Base-by-base conservation (phyloP, 2,797 vertebrate genomes). In the Pempheris klunzingeri region DNA sequence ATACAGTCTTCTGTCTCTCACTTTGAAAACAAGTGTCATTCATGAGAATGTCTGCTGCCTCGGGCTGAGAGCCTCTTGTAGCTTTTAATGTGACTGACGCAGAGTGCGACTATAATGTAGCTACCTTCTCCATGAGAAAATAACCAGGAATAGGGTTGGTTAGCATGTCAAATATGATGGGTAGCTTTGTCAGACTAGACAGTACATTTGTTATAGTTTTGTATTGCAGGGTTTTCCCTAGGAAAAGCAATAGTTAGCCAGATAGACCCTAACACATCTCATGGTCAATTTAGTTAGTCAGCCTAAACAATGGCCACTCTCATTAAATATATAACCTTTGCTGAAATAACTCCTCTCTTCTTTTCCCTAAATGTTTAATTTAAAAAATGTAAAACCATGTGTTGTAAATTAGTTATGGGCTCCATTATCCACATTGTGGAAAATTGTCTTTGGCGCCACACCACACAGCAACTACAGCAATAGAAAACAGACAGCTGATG, bases 11-110 rank as follows among this genome's bases (percentile, higher is more conserved):
- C 47, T 44, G 50, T 73, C 77, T 59, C 54, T 69, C 26, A 61
- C 39, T 83, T 54, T 80, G 20, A 67, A 78, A 71, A 62, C 54
- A 1, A 9, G 18, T 55, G 39, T 79, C 79, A 63, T 69, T 70
- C 44, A 65, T 26, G 30, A 63, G 63, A 70, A 18, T 50, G 22
- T 63, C 47, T n/a, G 55, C 69, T 38, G 60, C 73, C 81, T 70
- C n/a, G 0, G 59, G 58, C 28, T 41, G 3, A 28, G 32, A 58
- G 74, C 22, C 28, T 61, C 50, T 39, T 30, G 18, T 54, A 55
- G 30, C 20, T 46, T 70, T 77, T 71, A 47, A 49, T 57, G 15
- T 44, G 44, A 67, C 11, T 61, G 58, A 55, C 55, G 39, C 57
- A 68, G 36, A 63, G n/a, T 61, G 63, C 60, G 32, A 50, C 55